Percentiles rank a stretch among this genome's conserved stretches.
Conservation (phyloP, 2,797 vertebrate species). For the Rachycentron canadum region DNA sequence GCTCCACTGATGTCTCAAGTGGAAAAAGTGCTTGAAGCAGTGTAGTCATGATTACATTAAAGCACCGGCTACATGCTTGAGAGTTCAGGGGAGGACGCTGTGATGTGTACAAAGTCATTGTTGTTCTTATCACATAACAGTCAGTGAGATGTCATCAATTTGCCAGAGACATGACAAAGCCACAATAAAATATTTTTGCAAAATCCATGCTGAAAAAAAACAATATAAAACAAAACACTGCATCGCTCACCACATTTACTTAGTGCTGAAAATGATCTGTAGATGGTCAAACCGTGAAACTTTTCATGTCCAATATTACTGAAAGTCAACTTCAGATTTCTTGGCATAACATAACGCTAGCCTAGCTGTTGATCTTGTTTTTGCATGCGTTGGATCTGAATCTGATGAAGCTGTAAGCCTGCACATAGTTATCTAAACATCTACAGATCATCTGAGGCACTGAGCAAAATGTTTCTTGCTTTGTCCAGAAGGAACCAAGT, state of each 20-base stretch:
- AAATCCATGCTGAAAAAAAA: constrained; percentile 13
- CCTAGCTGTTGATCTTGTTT: constrained; percentile 48
- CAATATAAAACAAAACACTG: background rate
- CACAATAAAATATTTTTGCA: constrained; percentile 12
- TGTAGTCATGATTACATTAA: constrained; percentile 51
- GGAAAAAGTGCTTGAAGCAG: constrained; percentile 63
- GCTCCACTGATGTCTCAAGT: constrained; percentile 34
- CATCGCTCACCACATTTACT: constrained; percentile 29
- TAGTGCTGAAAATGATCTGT: constrained; percentile 70
- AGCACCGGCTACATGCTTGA: constrained; percentile 68
- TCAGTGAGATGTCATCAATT: constrained; percentile 60
- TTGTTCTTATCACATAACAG: constrained; percentile 53
- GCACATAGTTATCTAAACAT: constrained; percentile 47
- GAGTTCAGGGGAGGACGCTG: constrained; percentile 63
- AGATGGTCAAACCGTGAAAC: constrained; percentile 45
- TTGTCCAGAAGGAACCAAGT: constrained; percentile 45
- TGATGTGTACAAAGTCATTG: constrained; percentile 59
- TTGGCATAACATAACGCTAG: constrained; percentile 47
- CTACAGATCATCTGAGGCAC: constrained; percentile 69
- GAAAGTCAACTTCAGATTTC: constrained; percentile 39
- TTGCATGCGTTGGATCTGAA: constrained; percentile 66
- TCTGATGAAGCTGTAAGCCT: constrained; percentile 52
- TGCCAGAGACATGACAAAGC: constrained; percentile 53
- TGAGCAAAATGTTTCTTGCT: constrained; percentile 45
- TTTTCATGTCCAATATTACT: constrained; percentile 30